These are phyloP conservation scores for Tenthredo livida DNA, from an alignment of 2,888 invertebrate species.

Conservation along the genomic window DNA sequence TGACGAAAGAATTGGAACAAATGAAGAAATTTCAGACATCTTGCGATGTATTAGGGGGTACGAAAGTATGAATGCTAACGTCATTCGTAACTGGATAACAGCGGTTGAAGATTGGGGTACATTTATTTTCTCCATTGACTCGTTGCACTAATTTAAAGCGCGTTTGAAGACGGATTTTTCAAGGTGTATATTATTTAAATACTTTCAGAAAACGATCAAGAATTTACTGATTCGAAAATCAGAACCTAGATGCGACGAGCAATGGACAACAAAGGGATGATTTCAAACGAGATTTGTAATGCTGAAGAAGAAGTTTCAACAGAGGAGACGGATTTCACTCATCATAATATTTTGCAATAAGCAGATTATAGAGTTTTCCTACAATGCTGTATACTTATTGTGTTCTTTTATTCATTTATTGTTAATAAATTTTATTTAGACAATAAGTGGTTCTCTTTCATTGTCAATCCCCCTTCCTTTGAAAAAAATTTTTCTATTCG, in stretches of 20 bases:
- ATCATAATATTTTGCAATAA: not conserved
- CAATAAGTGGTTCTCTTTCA: not conserved
- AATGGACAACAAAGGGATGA: not conserved
- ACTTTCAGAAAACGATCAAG: not conserved
- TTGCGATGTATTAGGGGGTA: not conserved
- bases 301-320: not conserved
- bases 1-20: not conserved
- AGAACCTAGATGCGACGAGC: not conserved
- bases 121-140: not conserved
- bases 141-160: not conserved
- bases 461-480: not conserved
- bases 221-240: not conserved
- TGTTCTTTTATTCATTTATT: not conserved
- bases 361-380: not conserved
- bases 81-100: not conserved
- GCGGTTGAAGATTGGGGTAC: not conserved
- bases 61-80: not conserved
- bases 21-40: not conserved
- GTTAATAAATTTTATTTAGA: not conserved
- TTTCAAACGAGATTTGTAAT: not conserved
- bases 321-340: not conserved
- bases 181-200: not conserved
- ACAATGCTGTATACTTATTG: not conserved
- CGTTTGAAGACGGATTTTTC: not conserved
- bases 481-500: no score